phyloP scores from a whole-genome alignment of 2,113 vertebrate genomes.

The Hyaena hyaena region DNA sequence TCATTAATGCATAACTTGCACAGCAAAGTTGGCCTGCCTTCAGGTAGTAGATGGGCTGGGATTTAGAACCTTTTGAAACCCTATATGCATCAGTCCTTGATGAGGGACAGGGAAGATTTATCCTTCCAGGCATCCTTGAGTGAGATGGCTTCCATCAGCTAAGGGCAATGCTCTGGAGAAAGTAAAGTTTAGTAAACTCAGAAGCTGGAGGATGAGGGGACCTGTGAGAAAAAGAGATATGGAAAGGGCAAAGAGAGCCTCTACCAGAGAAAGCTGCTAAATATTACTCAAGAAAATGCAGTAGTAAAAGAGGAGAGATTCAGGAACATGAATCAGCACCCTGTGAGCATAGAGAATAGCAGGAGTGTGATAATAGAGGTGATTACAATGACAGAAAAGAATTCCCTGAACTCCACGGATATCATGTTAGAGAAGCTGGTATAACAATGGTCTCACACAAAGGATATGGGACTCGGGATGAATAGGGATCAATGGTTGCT shows the following conservation, averaged over 20 bases:
- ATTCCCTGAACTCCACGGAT: not conserved
- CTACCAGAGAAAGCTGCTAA: not conserved
- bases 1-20: not conserved
- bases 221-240: not conserved
- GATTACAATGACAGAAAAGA: not conserved
- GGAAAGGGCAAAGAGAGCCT: not conserved
- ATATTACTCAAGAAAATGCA: not conserved
- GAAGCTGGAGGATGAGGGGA: not conserved
- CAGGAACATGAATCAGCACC: not conserved
- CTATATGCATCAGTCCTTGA: not conserved
- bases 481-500: not conserved
- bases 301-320: not conserved
- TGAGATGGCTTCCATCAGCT: not conserved
- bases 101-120: rapidly evolving
- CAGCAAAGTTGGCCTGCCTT: not conserved
- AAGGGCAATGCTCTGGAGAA: not conserved
- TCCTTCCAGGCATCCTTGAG: too few relatives aligned
- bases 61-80: not conserved
- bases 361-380: not conserved
- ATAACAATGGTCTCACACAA: not conserved
- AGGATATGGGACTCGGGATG: not conserved
- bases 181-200: not conserved
- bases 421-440: not conserved
- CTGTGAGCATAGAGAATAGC: not conserved
- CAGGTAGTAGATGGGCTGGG: too few relatives aligned